Evolutionary conservation across 2,797 vertebrate species (phyloP).

Genomic region (Gallirallus australis): DNA sequence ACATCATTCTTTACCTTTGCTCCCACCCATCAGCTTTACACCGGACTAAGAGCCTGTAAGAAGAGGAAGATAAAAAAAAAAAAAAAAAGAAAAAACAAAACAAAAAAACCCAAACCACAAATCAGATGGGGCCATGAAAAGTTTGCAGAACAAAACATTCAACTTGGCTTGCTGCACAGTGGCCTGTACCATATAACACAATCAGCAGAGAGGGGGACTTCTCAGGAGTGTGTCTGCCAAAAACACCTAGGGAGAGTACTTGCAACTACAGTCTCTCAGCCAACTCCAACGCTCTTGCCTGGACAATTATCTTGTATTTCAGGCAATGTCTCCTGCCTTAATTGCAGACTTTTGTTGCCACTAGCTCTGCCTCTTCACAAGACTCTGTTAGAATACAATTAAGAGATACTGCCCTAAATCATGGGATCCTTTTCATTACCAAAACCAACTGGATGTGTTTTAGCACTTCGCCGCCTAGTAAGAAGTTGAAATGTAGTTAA

Average conservation of each 20-base stretch:
- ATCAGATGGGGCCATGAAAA: conserved; percentile 12
- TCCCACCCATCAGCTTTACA: conserved; percentile 65
- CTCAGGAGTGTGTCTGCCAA: not conserved
- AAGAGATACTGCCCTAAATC: conserved; percentile 32
- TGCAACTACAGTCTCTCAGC: not conserved
- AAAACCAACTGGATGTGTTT: not conserved
- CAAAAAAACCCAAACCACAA: not conserved
- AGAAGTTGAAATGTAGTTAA: not conserved
- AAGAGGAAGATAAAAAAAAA: conserved; percentile 30
- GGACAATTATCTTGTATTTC: conserved; percentile 50
- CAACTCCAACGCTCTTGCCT: not conserved
- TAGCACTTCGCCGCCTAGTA: not conserved
- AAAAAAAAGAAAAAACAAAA: not conserved
- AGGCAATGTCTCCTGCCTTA: conserved; percentile 33
- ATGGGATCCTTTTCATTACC: not conserved
- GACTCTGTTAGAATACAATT: conserved; percentile 25
- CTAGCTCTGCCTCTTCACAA: conserved; percentile 35
- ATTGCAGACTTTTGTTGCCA: conserved; percentile 48
- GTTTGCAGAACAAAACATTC: not conserved
- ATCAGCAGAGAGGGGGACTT: no score
- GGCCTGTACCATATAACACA: not conserved
- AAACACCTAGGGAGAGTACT: conserved; percentile 8
- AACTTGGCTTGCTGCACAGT: not conserved
- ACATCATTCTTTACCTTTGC: conserved; percentile 82
- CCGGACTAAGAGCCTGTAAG: conserved; percentile 60